Evolutionary conservation across 2,797 vertebrate species (phyloP).

Genomic region (Phaenicophaeus curvirostris): DNA sequence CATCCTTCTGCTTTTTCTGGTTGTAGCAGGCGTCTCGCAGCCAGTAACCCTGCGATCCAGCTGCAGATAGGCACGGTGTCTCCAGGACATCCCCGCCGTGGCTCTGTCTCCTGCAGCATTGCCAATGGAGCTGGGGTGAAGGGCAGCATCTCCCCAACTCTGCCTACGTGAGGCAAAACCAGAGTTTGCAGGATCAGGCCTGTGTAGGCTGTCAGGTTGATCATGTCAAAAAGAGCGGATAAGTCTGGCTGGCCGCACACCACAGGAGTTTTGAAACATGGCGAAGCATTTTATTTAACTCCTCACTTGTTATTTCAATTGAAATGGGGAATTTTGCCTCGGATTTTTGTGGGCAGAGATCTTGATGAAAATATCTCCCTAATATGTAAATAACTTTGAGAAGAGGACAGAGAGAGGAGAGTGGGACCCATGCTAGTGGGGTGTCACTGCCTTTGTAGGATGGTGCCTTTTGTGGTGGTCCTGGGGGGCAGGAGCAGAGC

Average conservation of each 20-base stretch:
- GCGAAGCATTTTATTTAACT: not conserved
- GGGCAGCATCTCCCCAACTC: accelerated
- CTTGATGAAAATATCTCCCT: not conserved
- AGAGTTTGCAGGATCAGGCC: not conserved
- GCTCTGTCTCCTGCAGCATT: accelerated
- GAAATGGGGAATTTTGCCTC: not conserved
- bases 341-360: not conserved
- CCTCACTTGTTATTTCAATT: not conserved
- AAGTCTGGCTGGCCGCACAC: not conserved
- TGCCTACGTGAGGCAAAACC: not conserved
- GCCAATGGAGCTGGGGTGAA: not conserved
- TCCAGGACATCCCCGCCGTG: accelerated
- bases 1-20: not conserved
- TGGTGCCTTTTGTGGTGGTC: accelerated
- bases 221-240: not conserved
- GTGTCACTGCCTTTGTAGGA: not conserved
- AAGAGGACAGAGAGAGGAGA: not conserved
- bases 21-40: not conserved
- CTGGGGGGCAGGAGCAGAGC: not conserved
- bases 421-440: accelerated
- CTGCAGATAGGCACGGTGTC: not conserved
- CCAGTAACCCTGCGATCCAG: accelerated
- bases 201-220: not conserved
- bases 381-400: not conserved
- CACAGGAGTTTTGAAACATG: not conserved